Percentiles rank a stretch among this genome's conserved stretches.
Evolutionary conservation across 2,113 vertebrate species (phyloP).

Genomic region (Mustela lutreola): DNA sequence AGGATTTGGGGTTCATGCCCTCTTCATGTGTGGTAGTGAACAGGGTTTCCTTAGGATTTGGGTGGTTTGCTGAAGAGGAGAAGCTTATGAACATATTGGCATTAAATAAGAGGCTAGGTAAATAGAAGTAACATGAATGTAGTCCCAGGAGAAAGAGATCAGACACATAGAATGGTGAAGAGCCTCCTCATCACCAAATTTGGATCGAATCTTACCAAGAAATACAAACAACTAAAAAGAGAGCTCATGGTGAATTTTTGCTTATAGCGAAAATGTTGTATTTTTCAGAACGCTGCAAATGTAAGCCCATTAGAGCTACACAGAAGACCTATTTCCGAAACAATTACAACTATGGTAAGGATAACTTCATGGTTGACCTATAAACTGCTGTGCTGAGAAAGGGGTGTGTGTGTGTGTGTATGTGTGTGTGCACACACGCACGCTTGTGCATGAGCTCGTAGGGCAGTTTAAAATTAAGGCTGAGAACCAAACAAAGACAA

Average conservation of each 20-base stretch:
- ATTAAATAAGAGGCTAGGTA: background rate
- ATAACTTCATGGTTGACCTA: background rate
- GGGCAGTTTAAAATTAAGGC: background rate
- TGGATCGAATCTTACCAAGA: background rate
- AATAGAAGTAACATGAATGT: background rate
- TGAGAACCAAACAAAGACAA: slow-evolving; percentile 4
- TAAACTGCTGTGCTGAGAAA: background rate
- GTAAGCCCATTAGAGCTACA: slow-evolving; percentile 91
- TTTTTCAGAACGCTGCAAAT: slow-evolving; percentile 94
- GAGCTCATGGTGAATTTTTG: background rate
- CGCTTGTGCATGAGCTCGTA: background rate
- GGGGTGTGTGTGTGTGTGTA: background rate
- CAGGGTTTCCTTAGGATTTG: background rate
- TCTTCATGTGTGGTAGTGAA: background rate
- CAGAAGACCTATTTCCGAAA: slow-evolving; percentile 95
- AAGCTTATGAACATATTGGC: background rate
- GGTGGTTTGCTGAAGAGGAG: background rate
- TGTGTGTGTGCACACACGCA: background rate
- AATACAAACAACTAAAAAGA: background rate
- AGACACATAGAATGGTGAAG: background rate
- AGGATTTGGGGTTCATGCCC: background rate
- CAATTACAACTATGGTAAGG: slow-evolving; percentile 99
- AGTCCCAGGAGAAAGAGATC: background rate
- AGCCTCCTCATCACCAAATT: background rate
- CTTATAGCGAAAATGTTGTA: slow-evolving; percentile 3